phyloP scores from a whole-genome alignment of 2,888 invertebrate species.

The Aelia acuminata region DNA sequence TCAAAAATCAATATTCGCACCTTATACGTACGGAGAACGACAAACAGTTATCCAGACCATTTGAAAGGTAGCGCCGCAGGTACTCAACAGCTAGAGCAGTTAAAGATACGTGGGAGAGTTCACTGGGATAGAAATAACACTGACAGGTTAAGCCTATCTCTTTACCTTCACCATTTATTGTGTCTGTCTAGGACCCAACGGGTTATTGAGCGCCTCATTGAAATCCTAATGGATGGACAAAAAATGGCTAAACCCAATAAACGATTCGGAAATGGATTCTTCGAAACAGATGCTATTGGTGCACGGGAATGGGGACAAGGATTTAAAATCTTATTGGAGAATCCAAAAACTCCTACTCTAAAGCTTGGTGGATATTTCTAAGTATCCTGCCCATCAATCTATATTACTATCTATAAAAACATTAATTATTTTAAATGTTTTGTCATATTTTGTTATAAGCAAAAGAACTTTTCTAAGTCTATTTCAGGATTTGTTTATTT shows the following conservation, averaged over 20 bases:
- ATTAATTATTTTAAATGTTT: too few relatives aligned
- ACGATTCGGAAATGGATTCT: neutral
- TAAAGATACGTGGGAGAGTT: conserved; percentile 30
- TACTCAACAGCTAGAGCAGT: neutral
- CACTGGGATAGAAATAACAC: neutral
- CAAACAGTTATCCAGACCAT: neutral
- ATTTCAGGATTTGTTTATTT: too few relatives aligned
- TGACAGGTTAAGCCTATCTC: conserved; percentile 11
- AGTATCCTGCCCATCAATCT: too few relatives aligned
- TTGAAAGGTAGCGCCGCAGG: neutral
- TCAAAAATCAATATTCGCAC: neutral
- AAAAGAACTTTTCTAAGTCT: too few relatives aligned
- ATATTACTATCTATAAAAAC: too few relatives aligned
- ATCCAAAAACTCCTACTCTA: too few relatives aligned
- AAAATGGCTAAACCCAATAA: neutral
- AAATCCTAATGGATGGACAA: neutral
- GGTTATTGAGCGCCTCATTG: conserved; percentile 9
- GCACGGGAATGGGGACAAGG: too few relatives aligned
- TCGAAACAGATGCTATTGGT: neutral
- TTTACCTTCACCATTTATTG: neutral
- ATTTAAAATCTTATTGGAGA: too few relatives aligned
- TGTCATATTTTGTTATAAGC: too few relatives aligned
- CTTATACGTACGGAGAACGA: neutral
- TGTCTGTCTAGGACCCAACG: neutral
- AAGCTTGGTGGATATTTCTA: too few relatives aligned